Evolutionary conservation across 2,113 vertebrate species (phyloP).

Genomic region (Tonatia bakeri): DNA sequence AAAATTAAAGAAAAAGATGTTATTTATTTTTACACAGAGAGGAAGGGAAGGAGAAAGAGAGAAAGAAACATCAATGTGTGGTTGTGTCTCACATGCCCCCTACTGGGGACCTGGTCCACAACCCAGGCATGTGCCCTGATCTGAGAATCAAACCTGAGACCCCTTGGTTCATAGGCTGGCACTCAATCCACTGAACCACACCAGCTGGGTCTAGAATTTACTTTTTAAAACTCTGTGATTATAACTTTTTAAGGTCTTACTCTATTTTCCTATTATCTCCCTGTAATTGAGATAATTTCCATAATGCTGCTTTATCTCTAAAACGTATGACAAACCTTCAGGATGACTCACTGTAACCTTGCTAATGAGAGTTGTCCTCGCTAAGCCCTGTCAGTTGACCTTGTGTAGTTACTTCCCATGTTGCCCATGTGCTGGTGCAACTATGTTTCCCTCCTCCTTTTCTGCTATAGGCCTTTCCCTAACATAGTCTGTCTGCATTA

Average conservation of each 20-base stretch:
- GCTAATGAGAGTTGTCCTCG: background rate
- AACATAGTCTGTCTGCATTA: background rate
- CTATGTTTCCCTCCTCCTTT: too few relatives aligned
- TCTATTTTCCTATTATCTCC: background rate
- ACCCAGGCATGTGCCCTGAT: too few relatives aligned
- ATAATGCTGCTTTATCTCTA: background rate
- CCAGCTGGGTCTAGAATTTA: background rate
- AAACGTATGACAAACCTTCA: background rate
- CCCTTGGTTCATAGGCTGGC: too few relatives aligned
- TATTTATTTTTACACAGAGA: too few relatives aligned
- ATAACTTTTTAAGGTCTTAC: background rate
- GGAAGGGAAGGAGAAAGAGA: too few relatives aligned
- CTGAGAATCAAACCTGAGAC: too few relatives aligned
- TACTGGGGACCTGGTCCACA: too few relatives aligned
- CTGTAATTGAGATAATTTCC: background rate
- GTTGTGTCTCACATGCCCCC: too few relatives aligned
- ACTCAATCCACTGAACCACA: too few relatives aligned
- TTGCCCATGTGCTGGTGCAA: fast-evolving
- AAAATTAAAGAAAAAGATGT: too few relatives aligned
- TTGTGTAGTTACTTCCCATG: background rate
- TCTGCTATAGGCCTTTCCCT: too few relatives aligned
- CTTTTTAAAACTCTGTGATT: background rate
- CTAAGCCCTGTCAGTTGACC: background rate
- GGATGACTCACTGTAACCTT: background rate
- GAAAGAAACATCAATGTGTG: too few relatives aligned